A percentile compares a stretch with the other conserved stretches of the same genome.
phyloP scores from a whole-genome alignment of 2,888 invertebrate genomes.

The Scaptomyza cyrtandrae region DNA sequence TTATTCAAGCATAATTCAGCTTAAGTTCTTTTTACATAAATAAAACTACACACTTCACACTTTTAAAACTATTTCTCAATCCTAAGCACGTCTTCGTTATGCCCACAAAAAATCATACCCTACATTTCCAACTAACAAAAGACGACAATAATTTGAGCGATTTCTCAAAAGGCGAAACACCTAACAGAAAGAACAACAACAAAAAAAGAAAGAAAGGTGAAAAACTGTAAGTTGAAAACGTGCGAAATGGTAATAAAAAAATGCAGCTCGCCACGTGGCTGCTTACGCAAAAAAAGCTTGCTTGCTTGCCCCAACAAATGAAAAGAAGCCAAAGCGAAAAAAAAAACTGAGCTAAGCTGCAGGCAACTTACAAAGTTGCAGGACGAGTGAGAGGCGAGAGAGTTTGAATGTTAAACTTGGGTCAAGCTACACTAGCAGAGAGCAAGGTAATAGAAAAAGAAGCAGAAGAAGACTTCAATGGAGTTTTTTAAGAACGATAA shows the following conservation, averaged over 20 bases:
- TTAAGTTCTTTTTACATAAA: too few species aligned
- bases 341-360: conserved; percentile 25
- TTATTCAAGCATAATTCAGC: too few species aligned
- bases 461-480: conserved; percentile 55
- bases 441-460: not conserved
- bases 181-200: conserved; percentile 10
- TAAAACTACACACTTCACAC: too few species aligned
- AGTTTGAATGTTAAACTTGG: conserved; percentile 47
- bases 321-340: not conserved
- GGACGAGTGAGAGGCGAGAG: not conserved
- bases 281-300: conserved; percentile 6
- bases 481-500: conserved; percentile 38
- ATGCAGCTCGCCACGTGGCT: conserved; percentile 56
- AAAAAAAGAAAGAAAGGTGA: conserved; percentile 9
- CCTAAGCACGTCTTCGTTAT: not conserved
- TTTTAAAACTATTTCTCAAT: not conserved
- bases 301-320: not conserved
- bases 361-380: conserved; percentile 24
- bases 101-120: conserved; percentile 16
- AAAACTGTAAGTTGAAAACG: conserved; percentile 48
- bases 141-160: conserved; percentile 23
- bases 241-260: conserved; percentile 72
- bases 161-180: conserved; percentile 25
- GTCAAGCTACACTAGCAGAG: conserved; percentile 43
- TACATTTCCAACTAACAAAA: not conserved